Evolutionary conservation across 1,140 invertebrate species (phyloP), one percentile per base, ranked within the genome.

Genomic region (Papilio dardanus): DNA sequence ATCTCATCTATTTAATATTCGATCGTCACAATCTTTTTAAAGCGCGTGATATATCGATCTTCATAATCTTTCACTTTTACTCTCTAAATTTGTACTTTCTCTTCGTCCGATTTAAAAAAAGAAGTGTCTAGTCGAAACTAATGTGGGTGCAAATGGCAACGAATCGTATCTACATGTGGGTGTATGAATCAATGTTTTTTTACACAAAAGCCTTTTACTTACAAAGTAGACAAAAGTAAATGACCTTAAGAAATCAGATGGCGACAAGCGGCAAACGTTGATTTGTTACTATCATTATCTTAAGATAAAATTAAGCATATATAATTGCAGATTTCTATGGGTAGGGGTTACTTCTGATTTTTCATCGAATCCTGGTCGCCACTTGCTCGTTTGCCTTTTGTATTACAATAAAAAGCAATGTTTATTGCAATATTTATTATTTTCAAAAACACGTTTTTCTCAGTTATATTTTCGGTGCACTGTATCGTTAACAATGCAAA

Each of bases 1-100:
- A 12, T 37, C 35, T 37, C 35, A 14, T 37, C 35, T n/a, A n/a
- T n/a, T n/a, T n/a, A n/a, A n/a, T n/a, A n/a, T n/a, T 67, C 30
- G 65, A 16, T 19, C 8, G 31, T 35, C 31, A 35, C 31, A 33
- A 67, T n/a, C 16, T 40, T 21, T 24, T 40, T 12, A 69, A 69
- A 35, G 66, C 66, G 66, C 16, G 66, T 40, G 67, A 69, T 69
- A 69, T 69, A 37, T 69, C 33, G 67, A 69, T 69, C 6, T 42
- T 69, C 21, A 24, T 69, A 66, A 40, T 69, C 67, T 69, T 69
- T 69, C 67, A 69, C 67, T 69, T 69, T 69, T 69, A 40, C 33
- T 69, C 67, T 37, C 67, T 19, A 35, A 33, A 66, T 33, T 6
- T 31, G 31, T 33, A 66, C 30, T 66, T 31, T 66, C 54, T 62